A percentile compares a stretch with the other conserved stretches of the same genome.
phyloP scores from a whole-genome alignment of 2,113 vertebrate species.

The Grallaria varia region DNA sequence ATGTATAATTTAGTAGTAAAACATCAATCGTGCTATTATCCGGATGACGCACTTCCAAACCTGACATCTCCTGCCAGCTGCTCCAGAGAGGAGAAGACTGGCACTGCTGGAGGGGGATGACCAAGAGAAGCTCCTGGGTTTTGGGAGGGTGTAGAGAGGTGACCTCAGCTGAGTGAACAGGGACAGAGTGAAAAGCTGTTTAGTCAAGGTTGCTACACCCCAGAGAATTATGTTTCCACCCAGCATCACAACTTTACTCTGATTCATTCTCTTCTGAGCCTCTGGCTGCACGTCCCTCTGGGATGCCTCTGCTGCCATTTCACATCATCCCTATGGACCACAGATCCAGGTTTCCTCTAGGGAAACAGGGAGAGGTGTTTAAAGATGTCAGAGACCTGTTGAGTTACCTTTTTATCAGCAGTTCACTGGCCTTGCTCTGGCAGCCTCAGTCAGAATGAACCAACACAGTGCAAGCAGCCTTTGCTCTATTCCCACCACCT shows the following conservation, averaged over 20 bases:
- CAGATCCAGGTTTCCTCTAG: not conserved
- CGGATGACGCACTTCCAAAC: not conserved
- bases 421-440: not conserved
- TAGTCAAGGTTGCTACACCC: not conserved
- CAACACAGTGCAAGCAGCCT: not conserved
- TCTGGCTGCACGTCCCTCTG: not conserved
- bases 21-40: not conserved
- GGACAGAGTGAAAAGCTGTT: not conserved
- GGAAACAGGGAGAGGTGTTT: not conserved
- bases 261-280: not conserved
- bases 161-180: not conserved
- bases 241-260: not conserved
- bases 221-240: not conserved
- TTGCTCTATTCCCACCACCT: not conserved
- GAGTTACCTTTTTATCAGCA: conserved; percentile 11
- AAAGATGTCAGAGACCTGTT: not conserved
- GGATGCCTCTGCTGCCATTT: not conserved
- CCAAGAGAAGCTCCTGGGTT: not conserved
- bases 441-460: not conserved
- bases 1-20: conserved; percentile 29
- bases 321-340: not conserved
- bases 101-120: not conserved
- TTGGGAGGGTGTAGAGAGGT: not conserved
- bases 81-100: not conserved
- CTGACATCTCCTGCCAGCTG: not conserved